A percentile compares a stretch with the other conserved stretches of the same genome.
These are phyloP conservation scores for Bombus superbus DNA, from an alignment of 1,140 invertebrate species.

Conservation along the genomic window DNA sequence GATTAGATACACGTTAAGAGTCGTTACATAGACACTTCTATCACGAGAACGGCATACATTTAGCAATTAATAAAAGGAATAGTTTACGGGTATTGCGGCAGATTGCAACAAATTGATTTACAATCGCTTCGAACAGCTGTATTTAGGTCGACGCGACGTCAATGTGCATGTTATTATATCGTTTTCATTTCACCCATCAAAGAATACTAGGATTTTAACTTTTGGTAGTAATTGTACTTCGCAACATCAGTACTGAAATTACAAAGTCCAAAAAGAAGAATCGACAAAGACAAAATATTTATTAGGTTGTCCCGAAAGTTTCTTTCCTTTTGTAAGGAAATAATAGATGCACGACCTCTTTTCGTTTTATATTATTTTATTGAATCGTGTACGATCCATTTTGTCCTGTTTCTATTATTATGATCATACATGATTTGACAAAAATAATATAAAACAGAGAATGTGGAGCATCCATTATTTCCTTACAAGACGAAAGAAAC, in stretches of 20 bases:
- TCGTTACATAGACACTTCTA: background rate
- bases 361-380: too few relatives aligned
- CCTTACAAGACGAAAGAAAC: too few relatives aligned
- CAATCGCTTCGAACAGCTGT: constrained; percentile 62
- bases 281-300: background rate
- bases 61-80: constrained; percentile 52
- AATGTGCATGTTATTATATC: constrained; percentile 16
- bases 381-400: too few relatives aligned
- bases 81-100: constrained; percentile 34
- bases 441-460: too few relatives aligned
- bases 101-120: constrained; percentile 74
- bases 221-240: background rate
- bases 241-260: too few relatives aligned
- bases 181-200: constrained; percentile 2
- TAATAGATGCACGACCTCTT: too few relatives aligned
- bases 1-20: constrained; percentile 15
- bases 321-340: too few relatives aligned
- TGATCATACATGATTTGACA: too few relatives aligned
- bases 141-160: constrained; percentile 64
- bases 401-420: too few relatives aligned
- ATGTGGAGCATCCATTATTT: too few relatives aligned
- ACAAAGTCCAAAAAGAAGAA: too few relatives aligned
- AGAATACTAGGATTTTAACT: constrained; percentile 21
- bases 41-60: constrained; percentile 29
- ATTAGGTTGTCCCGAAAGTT: background rate